Conservation (phyloP, 2,797 vertebrate genomes). For the Silurus aristotelis region DNA sequence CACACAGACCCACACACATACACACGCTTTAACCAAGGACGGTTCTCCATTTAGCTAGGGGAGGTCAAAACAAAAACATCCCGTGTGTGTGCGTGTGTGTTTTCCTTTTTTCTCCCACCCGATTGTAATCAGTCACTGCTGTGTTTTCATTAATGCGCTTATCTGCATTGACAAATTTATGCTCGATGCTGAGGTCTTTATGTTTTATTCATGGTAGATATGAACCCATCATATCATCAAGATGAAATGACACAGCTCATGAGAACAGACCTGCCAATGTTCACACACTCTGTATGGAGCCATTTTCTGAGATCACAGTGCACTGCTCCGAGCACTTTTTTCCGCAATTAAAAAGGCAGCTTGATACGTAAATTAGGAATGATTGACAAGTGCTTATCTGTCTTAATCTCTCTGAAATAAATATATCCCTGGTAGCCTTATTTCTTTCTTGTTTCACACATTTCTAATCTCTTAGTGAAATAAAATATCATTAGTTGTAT, state of each 20-base stretch:
- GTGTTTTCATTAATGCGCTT: slow-evolving; percentile 41
- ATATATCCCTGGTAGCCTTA: neutral
- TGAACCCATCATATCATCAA: neutral
- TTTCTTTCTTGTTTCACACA: neutral
- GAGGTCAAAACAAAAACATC: slow-evolving; percentile 71
- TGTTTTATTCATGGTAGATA: slow-evolving; percentile 47
- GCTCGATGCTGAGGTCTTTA: slow-evolving; percentile 32
- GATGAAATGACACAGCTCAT: neutral
- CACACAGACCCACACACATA: slow-evolving; percentile 10
- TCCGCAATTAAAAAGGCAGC: neutral
- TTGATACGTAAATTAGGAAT: too few species aligned
- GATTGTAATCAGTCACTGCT: slow-evolving; percentile 38
- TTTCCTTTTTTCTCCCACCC: neutral
- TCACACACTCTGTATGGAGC: neutral
- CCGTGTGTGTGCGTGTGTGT: slow-evolving; percentile 51
- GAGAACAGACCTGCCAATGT: too few species aligned
- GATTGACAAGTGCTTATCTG: neutral
- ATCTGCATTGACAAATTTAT: slow-evolving; percentile 43
- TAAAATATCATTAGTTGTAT: neutral
- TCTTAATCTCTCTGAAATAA: neutral
- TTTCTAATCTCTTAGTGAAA: neutral
- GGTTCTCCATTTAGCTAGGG: slow-evolving; percentile 66
- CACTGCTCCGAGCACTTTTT: neutral
- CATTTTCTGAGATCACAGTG: neutral
- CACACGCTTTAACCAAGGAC: slow-evolving; percentile 69